phyloP scores from a whole-genome alignment of 2,113 vertebrate species.

The Calyptomena viridis region DNA sequence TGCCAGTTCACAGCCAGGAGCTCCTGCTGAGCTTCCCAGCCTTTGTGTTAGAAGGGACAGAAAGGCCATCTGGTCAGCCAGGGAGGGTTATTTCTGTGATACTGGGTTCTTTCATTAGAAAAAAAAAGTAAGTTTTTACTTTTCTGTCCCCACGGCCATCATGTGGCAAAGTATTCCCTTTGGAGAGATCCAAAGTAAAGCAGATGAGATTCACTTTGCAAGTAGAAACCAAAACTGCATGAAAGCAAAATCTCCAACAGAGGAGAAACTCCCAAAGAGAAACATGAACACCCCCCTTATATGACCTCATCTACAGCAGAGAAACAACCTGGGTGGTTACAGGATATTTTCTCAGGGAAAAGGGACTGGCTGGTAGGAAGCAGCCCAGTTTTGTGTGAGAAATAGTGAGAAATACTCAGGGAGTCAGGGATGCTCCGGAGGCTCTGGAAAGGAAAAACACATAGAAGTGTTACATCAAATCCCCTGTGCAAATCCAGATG shows the following conservation, averaged over 20 bases:
- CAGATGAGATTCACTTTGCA: background rate
- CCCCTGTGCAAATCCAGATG: background rate
- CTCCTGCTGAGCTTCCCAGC: background rate
- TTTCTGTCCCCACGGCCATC: fast-evolving
- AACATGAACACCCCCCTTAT: background rate
- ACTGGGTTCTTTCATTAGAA: background rate
- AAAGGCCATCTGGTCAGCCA: background rate
- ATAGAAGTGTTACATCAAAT: background rate
- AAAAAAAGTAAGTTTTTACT: background rate
- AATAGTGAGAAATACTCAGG: fast-evolving
- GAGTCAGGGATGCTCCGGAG: background rate
- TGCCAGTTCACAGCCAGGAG: background rate
- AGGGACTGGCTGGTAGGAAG: background rate
- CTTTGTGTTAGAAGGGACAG: background rate
- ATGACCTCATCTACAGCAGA: background rate
- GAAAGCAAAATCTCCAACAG: background rate
- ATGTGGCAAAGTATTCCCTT: background rate
- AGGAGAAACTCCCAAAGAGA: background rate
- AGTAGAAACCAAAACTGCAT: background rate
- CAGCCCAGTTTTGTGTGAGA: background rate
- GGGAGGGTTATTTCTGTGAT: background rate
- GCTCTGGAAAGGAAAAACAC: background rate
- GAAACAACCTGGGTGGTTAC: background rate
- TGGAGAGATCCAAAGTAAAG: background rate
- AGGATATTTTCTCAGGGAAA: background rate